phyloP scores from a whole-genome alignment of 2,797 vertebrate species.

The Hephaestus fuliginosus region DNA sequence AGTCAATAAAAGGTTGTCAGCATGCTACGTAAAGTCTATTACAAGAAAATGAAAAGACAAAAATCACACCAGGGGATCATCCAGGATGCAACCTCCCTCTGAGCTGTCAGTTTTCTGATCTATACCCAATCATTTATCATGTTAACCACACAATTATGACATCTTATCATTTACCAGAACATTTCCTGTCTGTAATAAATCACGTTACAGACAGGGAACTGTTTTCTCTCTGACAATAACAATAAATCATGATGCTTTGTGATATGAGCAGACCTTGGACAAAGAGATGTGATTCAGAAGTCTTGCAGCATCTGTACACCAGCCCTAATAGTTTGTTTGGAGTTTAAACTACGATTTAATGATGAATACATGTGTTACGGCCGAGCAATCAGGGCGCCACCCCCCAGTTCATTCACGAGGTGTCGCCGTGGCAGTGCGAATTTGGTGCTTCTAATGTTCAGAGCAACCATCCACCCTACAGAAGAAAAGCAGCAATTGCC shows the following conservation, averaged over 20 bases:
- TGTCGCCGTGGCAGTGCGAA: slow-evolving; percentile 57
- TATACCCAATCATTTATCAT: slow-evolving; percentile 34
- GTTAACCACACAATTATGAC: slow-evolving; percentile 41
- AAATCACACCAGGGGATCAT: slow-evolving; percentile 25
- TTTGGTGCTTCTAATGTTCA: slow-evolving; percentile 68
- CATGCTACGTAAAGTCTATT: slow-evolving; percentile 41
- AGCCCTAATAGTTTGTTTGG: slow-evolving; percentile 75
- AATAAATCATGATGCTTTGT: slow-evolving; percentile 47
- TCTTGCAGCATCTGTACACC: slow-evolving; percentile 79
- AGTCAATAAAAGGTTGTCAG: slow-evolving; percentile 23
- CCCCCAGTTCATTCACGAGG: slow-evolving; percentile 32
- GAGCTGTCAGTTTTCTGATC: slow-evolving; percentile 39
- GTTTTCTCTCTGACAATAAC: slow-evolving; percentile 37
- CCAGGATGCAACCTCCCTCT: slow-evolving; percentile 17
- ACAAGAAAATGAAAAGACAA: slow-evolving; percentile 15
- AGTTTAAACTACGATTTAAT: slow-evolving; percentile 48
- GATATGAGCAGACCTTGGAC: slow-evolving; percentile 60
- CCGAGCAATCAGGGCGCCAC: slow-evolving; percentile 34
- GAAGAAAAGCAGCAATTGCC: slow-evolving; percentile 69
- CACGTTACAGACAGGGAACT: slow-evolving; percentile 46
- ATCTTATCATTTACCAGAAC: slow-evolving; percentile 30
- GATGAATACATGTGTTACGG: slow-evolving; percentile 32
- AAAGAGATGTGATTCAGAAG: slow-evolving; percentile 60
- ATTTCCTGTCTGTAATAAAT: slow-evolving; percentile 38
- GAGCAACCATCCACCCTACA: slow-evolving; percentile 53